Evolutionary conservation across 2,888 invertebrate genomes (phyloP).

Genomic region (Sarcophaga carnaria): DNA sequence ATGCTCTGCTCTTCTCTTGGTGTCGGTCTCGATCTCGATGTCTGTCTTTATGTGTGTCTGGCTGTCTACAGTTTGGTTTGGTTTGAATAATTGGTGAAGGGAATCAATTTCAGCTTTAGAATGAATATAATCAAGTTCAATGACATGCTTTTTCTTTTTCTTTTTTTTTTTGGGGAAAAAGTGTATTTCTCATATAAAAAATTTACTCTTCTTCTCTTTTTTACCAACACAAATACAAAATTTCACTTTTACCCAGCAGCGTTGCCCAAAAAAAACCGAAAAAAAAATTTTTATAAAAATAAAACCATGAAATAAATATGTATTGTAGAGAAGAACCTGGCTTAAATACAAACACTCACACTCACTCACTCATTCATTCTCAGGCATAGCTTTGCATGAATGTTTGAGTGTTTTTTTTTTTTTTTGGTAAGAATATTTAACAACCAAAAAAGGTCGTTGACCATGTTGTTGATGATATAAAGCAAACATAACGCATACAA

Average conservation of each 20-base stretch:
- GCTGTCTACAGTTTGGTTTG: not conserved
- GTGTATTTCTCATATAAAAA: conserved; percentile 25
- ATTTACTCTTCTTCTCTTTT: conserved; percentile 55
- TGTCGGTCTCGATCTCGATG: no score
- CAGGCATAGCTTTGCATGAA: conserved; percentile 27
- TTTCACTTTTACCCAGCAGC: conserved; percentile 69
- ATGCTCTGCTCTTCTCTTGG: no score
- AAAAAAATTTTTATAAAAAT: not conserved
- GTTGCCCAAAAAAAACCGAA: not conserved
- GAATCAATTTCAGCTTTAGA: conserved; percentile 42
- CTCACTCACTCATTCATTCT: not conserved
- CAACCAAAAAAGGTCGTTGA: conserved; percentile 62
- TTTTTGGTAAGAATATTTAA: conserved; percentile 63
- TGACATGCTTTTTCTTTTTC: conserved; percentile 45
- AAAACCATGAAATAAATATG: not conserved
- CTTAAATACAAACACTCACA: conserved; percentile 30
- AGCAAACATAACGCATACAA: not conserved
- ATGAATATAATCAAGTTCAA: conserved; percentile 60
- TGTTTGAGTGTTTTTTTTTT: conserved; percentile 23
- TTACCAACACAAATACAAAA: conserved; percentile 49
- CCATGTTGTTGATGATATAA: conserved; percentile 41
- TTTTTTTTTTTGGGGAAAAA: conserved; percentile 33
- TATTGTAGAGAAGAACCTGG: conserved; percentile 34
- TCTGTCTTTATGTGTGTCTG: not conserved
- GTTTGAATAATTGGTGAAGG: conserved; percentile 55